These are phyloP conservation scores for Dicyrtomina minuta DNA, from an alignment of 2,888 invertebrate genomes.

Conservation along the genomic window DNA sequence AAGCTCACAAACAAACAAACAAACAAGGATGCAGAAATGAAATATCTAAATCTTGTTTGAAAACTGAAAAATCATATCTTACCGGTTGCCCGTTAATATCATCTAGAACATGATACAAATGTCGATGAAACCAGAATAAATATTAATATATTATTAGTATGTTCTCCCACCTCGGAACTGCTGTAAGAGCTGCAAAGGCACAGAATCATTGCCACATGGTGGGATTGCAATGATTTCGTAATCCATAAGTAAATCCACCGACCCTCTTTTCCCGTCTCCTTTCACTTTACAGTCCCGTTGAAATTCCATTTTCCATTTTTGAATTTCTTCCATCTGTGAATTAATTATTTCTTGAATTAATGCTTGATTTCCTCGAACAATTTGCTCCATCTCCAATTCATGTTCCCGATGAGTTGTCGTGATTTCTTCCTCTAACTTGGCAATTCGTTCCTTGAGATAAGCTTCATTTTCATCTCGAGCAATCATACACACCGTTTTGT, in stretches of 20 bases:
- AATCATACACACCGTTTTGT: neutral
- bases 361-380: constrained; percentile 9
- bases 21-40: no score
- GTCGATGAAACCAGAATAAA: no score
- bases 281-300: neutral
- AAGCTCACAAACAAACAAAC: no score
- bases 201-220: neutral
- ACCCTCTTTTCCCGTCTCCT: neutral
- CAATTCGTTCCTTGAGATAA: neutral
- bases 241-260: neutral
- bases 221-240: neutral
- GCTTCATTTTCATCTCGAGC: neutral
- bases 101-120: no score
- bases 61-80: no score
- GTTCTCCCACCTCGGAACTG: no score
- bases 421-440: neutral
- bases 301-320: constrained; percentile 9
- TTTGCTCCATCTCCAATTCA: neutral
- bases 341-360: constrained; percentile 17
- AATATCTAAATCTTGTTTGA: no score
- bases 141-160: no score
- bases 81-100: no score
- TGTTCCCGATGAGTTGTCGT: neutral
- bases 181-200: neutral
- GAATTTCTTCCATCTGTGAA: constrained; percentile 7